Evolutionary conservation across 2,113 vertebrate genomes (phyloP), one percentile per base, ranked within the genome.

Genomic region (Varanus komodoensis): DNA sequence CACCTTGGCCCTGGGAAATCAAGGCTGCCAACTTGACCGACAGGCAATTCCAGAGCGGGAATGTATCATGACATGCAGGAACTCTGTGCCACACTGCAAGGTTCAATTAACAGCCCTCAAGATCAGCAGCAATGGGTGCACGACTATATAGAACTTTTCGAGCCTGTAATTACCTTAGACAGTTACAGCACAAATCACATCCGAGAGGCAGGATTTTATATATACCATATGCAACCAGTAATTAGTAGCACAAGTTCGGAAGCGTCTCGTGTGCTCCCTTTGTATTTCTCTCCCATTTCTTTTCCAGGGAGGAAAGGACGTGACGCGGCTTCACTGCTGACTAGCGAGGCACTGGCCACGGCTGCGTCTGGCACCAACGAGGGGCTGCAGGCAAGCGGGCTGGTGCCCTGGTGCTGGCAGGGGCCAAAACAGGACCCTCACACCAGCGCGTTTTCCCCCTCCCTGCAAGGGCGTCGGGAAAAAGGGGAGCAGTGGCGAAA

Each of bases 211-310:
- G 93, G 93, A 90, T 95, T 96, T 96, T 61, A 48, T 48, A 84
- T 38, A 48, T 15, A 64, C 38, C 38, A 54, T 5, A 91, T 57
- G 95, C 90, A 74, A 91, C 86, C 94, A 92, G 95, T 91, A 96
- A 96, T 96, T 96, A 96, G 92, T 91, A 95, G 95, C 93, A 94
- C 89, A 92, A 92, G 95, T 95, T 95, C 93, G 87, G 90, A 92
- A 91, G 93, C 71, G 94, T 95, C 95, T 93, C 81, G 93, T 95
- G 91, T 94, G 93, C 93, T 91, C 92, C 90, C 90, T 93, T 95
- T 94, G 93, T 93, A 92, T 92, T 92, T 90, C 44, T 81, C 34
- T 71, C 34, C 91, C 86, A 32, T 79, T 91, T 73, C 93, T 94
- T 95, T 80, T 87, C 91, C 93, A 93, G 90, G 94, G 94, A 94